Conservation (phyloP, 2,797 vertebrate species). For the Coilia nasus region DNA sequence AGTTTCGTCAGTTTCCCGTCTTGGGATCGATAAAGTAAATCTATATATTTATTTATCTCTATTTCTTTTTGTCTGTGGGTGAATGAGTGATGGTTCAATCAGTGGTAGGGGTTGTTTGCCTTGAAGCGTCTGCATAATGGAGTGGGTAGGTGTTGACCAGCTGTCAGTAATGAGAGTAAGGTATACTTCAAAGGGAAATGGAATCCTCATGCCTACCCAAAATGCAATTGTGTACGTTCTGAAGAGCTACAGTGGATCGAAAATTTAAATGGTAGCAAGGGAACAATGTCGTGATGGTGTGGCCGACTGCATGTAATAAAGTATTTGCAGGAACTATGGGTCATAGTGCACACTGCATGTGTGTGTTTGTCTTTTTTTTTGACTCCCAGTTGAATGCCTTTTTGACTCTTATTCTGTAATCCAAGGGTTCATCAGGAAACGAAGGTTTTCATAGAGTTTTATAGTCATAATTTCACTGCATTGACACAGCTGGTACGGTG, state of each 20-base stretch:
- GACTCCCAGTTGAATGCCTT: background rate
- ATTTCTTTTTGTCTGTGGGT: too few relatives aligned
- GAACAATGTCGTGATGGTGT: too few relatives aligned
- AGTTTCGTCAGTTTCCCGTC: too few relatives aligned
- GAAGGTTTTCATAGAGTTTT: too few relatives aligned
- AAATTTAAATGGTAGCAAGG: too few relatives aligned
- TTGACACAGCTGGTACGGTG: too few relatives aligned
- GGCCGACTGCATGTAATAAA: background rate
- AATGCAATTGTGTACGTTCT: background rate
- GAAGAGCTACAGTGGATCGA: background rate
- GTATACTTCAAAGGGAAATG: background rate
- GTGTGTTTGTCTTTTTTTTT: background rate
- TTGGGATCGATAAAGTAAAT: too few relatives aligned
- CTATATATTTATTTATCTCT: too few relatives aligned
- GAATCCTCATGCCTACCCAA: background rate
- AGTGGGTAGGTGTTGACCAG: background rate
- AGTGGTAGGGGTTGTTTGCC: background rate
- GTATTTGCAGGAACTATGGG: background rate
- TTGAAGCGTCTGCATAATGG: background rate
- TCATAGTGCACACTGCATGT: background rate
- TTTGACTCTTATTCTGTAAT: too few relatives aligned
- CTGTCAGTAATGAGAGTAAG: background rate
- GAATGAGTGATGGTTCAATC: background rate
- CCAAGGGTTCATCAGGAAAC: too few relatives aligned
- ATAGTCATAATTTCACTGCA: too few relatives aligned